Conservation (phyloP, 2,888 invertebrate genomes). For the Epistrophella euchroma region DNA sequence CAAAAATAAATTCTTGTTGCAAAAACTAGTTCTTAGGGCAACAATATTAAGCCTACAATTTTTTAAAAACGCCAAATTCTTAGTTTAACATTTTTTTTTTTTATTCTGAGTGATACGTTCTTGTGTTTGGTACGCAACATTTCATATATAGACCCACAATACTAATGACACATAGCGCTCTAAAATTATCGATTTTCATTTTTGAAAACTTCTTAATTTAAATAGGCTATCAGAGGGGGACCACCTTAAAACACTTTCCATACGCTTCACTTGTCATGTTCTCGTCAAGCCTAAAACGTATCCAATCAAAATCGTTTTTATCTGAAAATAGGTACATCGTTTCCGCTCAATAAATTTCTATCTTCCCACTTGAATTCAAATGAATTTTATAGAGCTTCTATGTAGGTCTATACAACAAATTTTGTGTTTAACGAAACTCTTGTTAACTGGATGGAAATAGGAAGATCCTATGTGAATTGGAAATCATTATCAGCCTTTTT, state of each 20-base stretch:
- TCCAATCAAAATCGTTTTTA: not conserved
- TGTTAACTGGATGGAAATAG: slow-evolving; percentile 30
- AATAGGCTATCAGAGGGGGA: not conserved
- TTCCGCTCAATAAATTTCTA: slow-evolving; percentile 20
- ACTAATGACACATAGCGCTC: too few relatives aligned
- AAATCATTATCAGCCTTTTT: slow-evolving; percentile 39
- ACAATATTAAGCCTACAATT: too few relatives aligned
- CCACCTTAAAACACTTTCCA: not conserved
- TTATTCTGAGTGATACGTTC: too few relatives aligned
- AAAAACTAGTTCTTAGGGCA: too few relatives aligned
- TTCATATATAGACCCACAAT: too few relatives aligned
- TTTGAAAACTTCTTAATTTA: not conserved
- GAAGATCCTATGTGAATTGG: slow-evolving; percentile 36
- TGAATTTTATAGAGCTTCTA: slow-evolving; percentile 8
- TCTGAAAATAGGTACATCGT: slow-evolving; percentile 8
- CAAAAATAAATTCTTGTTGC: too few relatives aligned
- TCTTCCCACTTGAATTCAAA: slow-evolving; percentile 11
- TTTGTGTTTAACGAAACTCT: not conserved
- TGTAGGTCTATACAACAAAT: not conserved
- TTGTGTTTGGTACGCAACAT: too few relatives aligned
- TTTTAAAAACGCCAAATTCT: too few relatives aligned
- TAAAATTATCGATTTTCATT: not conserved
- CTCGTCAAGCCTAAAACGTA: slow-evolving; percentile 7
- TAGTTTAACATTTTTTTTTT: too few relatives aligned
- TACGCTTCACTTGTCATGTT: not conserved